phyloP scores from a whole-genome alignment of 2,113 vertebrate genomes.

The Polypterus bichir region DNA sequence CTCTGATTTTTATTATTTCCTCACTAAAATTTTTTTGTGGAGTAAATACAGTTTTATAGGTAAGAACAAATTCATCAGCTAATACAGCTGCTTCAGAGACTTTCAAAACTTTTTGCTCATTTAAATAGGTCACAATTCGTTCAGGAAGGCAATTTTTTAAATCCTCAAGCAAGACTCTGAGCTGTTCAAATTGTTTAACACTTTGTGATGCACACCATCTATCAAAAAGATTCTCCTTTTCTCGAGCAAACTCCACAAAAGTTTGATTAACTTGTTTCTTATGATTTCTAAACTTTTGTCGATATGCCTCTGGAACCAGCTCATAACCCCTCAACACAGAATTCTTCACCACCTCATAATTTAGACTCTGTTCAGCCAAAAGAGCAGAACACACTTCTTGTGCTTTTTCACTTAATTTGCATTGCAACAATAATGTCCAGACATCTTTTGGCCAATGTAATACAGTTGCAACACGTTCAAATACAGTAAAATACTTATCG shows the following conservation, averaged over 20 bases:
- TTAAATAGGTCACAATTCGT: constrained; percentile 4
- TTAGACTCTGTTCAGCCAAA: neutral
- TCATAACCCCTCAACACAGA: neutral
- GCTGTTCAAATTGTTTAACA: neutral
- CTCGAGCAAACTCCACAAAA: constrained; percentile 11
- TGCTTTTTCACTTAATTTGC: too few relatives aligned
- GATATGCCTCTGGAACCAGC: constrained; percentile 5
- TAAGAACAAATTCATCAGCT: constrained; percentile 6
- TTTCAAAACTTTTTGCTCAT: constrained; percentile 7
- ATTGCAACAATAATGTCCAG: too few relatives aligned
- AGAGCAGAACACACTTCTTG: neutral
- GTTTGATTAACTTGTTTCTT: too few relatives aligned
- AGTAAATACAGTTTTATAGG: neutral
- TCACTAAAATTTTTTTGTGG: too few relatives aligned
- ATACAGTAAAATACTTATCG: too few relatives aligned
- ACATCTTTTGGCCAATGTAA: too few relatives aligned
- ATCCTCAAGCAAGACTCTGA: constrained; percentile 6
- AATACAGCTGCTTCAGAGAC: constrained; percentile 3
- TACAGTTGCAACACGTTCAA: too few relatives aligned
- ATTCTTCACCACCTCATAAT: neutral
- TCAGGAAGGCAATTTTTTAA: constrained; percentile 5
- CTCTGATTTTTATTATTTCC: too few relatives aligned
- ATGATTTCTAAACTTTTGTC: neutral
- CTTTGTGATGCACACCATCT: constrained; percentile 1
- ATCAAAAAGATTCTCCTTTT: neutral